phyloP scores from a whole-genome alignment of 2,888 invertebrate genomes.

The Sepioteuthis lessoniana region DNA sequence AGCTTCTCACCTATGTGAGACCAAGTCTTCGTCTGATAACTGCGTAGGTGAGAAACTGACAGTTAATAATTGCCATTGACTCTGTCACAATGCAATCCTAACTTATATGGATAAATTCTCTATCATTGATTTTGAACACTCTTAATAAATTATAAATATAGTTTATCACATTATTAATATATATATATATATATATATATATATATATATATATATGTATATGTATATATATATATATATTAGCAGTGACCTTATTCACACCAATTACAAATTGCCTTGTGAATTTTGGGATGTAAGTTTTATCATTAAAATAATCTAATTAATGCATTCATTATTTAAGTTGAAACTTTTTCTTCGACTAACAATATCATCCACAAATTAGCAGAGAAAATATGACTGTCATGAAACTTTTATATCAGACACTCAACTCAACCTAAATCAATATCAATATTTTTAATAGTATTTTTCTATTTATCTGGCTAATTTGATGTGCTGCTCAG shows the following conservation, averaged over 20 bases:
- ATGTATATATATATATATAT: neutral
- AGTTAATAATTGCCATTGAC: no score
- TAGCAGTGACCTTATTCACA: neutral
- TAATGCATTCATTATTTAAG: neutral
- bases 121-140: no score
- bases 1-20: no score
- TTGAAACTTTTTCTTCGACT: neutral
- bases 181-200: no score
- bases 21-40: no score
- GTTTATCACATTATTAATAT: no score
- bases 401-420: neutral
- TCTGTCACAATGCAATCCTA: no score
- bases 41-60: no score
- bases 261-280: neutral
- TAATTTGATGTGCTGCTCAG: neutral
- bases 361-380: neutral
- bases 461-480: neutral
- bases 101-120: no score
- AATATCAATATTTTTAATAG: neutral
- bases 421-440: neutral
- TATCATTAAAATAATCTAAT: neutral
- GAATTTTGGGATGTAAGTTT: neutral
- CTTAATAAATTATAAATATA: no score
- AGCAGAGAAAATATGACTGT: neutral
- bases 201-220: no score